A percentile compares a stretch with the other conserved stretches of the same genome.
Evolutionary conservation across 2,888 invertebrate species (phyloP).

Genomic region (Limnephilus lunatus): DNA sequence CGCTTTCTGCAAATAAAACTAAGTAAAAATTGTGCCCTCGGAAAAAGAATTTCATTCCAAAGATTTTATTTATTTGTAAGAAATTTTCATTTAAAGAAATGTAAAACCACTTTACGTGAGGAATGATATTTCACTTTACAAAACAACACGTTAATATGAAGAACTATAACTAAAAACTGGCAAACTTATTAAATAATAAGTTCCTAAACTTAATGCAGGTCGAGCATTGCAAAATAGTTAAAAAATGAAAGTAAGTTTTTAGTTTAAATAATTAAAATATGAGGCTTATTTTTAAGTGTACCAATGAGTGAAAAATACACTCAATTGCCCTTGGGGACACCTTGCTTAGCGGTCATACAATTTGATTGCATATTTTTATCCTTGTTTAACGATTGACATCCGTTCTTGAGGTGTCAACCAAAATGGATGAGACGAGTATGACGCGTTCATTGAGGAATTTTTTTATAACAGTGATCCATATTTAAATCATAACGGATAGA

Average conservation of each 20-base stretch:
- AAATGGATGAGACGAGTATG: not conserved
- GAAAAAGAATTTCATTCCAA: too few species aligned
- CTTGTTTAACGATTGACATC: not conserved
- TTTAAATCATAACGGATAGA: not conserved
- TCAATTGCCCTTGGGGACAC: not conserved
- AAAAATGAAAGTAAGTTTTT: too few species aligned
- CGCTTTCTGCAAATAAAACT: too few species aligned
- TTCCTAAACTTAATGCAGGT: slow-evolving; percentile 71
- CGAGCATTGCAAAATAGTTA: slow-evolving; percentile 59
- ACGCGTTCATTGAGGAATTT: too few species aligned
- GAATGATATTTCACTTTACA: slow-evolving; percentile 76
- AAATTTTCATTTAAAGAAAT: slow-evolving; percentile 79
- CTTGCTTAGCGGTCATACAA: not conserved
- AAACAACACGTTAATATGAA: slow-evolving; percentile 79
- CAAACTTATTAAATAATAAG: slow-evolving; percentile 68
- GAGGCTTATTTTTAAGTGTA: not conserved
- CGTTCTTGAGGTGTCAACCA: not conserved
- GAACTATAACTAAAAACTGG: slow-evolving; percentile 71
- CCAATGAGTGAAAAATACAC: not conserved
- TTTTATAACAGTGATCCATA: too few species aligned
- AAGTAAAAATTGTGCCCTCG: too few species aligned
- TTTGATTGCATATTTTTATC: not conserved
- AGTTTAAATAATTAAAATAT: too few species aligned
- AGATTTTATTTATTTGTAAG: slow-evolving; percentile 73
- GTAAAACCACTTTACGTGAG: slow-evolving; percentile 75